Base-by-base conservation (phyloP, 2,888 invertebrate species). In the Opisthograptis luteolata region DNA sequence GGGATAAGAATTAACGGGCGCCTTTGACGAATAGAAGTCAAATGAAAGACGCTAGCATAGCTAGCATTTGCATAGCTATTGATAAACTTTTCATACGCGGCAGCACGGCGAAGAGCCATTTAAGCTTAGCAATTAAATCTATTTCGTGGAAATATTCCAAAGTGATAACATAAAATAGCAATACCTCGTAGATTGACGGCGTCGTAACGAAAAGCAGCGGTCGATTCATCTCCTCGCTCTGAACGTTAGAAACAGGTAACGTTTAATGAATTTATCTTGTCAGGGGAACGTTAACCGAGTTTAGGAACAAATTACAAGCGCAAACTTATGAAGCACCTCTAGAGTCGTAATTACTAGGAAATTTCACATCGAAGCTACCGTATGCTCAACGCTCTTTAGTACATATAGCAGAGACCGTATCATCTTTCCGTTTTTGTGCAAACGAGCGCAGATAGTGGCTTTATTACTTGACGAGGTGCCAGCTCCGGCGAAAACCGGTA, bases 231-330 rank as follows among this genome's bases (percentile, higher is more conserved):
- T 72, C 66, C 71, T 62, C 65, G 62, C 64, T 64, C 68, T 56
- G 60, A 54, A 58, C 66, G 68, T 70, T 72, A 70, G 73, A 77
- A 78, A 78, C 72, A 73, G 75, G 75, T 70, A 76, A 65, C 73
- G 74, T 79, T 80, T 84, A 88, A 87, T 87, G 85, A 87, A 88
- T 88, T 88, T 84, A 84, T 81, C 86, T 85, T 83, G 86, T 86
- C 87, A 83, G 72, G 80, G 81, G 76, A 80, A 76, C 82, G 83
- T 86, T 86, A 86, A 81, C 78, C 74, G 81, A 85, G 82, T 87
- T 87, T 79, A 75, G 78, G 79, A 85, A 87, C 83, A 84, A 87
- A 87, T 89, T 88, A 87, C 81, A 76, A 75, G 77, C 82, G 74
- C 74, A 77, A 87, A 86, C 81, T 85, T 81, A 73, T 76, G 75